Conservation (phyloP, 1,140 invertebrate genomes). For the Pogonomyrmex californicus region DNA sequence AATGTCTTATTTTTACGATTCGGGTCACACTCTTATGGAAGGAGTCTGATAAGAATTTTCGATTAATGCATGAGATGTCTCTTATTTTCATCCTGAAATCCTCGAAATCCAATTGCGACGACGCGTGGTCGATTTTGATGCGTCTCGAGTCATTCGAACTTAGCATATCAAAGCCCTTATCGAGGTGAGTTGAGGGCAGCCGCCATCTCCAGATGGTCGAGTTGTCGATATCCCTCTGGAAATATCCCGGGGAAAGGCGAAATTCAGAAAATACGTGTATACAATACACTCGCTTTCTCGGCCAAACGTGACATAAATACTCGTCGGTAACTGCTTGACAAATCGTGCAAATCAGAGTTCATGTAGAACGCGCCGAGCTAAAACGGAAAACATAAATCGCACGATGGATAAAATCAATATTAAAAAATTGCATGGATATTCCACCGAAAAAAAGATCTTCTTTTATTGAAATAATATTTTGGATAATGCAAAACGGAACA, state of each 20-base stretch:
- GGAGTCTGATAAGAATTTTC: conserved; percentile 62
- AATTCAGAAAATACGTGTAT: conserved; percentile 76
- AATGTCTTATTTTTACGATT: conserved; percentile 20
- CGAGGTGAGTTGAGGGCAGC: conserved; percentile 67
- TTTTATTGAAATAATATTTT: background rate
- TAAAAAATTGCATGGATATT: background rate
- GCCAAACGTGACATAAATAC: conserved; percentile 70
- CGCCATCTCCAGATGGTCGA: conserved; percentile 62
- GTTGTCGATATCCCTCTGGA: conserved; percentile 81
- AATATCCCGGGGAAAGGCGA: conserved; percentile 79
- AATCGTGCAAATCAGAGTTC: conserved; percentile 52
- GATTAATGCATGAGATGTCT: conserved; percentile 55
- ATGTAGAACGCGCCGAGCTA: background rate
- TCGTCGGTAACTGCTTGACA: conserved; percentile 53
- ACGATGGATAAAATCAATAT: conserved; percentile 14
- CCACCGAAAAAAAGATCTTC: background rate
- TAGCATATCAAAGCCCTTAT: conserved; percentile 85
- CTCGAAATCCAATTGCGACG: conserved; percentile 77
- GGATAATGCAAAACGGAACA: background rate
- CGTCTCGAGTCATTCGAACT: conserved; percentile 81
- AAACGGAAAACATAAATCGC: background rate
- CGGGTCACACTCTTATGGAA: background rate
- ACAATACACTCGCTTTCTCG: conserved; percentile 24
- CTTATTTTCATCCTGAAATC: conserved; percentile 65
- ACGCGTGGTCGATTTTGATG: conserved; percentile 78